These are phyloP conservation scores for Enteromius treurensis DNA, from an alignment of 2,797 vertebrate genomes.

Conservation along the genomic window DNA sequence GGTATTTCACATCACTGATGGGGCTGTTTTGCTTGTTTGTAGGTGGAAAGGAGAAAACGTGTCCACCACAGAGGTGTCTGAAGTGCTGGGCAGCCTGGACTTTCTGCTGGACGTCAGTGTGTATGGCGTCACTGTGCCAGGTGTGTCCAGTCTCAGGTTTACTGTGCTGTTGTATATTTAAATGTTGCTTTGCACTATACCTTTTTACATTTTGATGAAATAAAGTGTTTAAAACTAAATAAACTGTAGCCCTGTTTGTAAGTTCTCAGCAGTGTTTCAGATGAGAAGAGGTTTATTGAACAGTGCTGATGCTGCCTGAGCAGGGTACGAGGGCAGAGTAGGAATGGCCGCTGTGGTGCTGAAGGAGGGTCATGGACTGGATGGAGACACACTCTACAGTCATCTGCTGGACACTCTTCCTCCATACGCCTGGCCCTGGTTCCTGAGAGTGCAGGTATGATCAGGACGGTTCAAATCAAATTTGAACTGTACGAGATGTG, in stretches of 20 bases:
- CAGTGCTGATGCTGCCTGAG: background rate
- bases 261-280: too few relatives aligned
- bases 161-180: background rate
- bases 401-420: slow-evolving; percentile 79
- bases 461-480: too few relatives aligned
- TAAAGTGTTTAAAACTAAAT: background rate
- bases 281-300: background rate
- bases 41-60: slow-evolving; percentile 96
- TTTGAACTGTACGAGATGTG: too few relatives aligned
- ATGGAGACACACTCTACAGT: slow-evolving; percentile 72
- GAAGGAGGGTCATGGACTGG: slow-evolving; percentile 69
- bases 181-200: background rate
- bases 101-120: slow-evolving; percentile 86
- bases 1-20: background rate
- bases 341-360: slow-evolving; percentile 88
- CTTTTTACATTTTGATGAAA: background rate
- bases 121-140: slow-evolving; percentile 86
- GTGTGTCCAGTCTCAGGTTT: slow-evolving; percentile 64
- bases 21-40: slow-evolving; percentile 30
- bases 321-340: slow-evolving; percentile 85
- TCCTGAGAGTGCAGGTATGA: slow-evolving; percentile 86
- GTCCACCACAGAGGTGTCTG: slow-evolving; percentile 87
- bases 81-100: slow-evolving; percentile 78
- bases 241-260: background rate
- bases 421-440: slow-evolving; percentile 82